These are phyloP conservation scores for Siniperca chuatsi DNA, from an alignment of 2,113 vertebrate species.

Conservation along the genomic window DNA sequence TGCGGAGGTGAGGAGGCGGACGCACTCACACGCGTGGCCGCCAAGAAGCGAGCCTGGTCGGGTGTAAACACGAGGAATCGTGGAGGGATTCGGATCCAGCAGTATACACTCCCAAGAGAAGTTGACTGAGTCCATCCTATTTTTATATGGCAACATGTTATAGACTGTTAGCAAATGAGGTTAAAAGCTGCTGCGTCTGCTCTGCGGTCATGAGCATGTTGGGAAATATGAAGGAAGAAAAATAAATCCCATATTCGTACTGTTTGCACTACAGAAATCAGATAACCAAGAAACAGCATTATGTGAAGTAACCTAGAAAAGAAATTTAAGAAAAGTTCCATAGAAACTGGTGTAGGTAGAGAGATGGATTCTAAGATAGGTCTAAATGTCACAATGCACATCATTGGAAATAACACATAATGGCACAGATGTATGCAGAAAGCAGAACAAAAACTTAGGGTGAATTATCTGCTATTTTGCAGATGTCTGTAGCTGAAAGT, in stretches of 20 bases:
- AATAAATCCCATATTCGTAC: not conserved
- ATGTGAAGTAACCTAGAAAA: not conserved
- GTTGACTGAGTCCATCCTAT: constrained; percentile 33
- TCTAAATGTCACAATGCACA: not conserved
- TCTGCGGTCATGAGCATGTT: not conserved
- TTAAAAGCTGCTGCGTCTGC: constrained; percentile 19
- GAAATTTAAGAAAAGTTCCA: not conserved
- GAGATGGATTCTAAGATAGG: not conserved
- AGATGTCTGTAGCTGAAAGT: not conserved
- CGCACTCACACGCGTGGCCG: constrained; percentile 75
- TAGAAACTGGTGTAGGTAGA: not conserved
- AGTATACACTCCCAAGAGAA: constrained; percentile 25
- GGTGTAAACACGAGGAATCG: constrained; percentile 69
- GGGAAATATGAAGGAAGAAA: not conserved
- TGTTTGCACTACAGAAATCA: not conserved
- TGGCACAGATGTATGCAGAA: not conserved
- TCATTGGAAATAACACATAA: not conserved
- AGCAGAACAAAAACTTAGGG: not conserved
- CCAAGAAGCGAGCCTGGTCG: constrained; percentile 67
- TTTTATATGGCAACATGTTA: constrained; percentile 33
- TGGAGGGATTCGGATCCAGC: constrained; percentile 39
- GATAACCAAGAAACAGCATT: not conserved
- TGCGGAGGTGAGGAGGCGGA: constrained; percentile 81
- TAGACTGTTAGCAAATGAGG: constrained; percentile 15
- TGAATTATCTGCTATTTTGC: not conserved